Evolutionary conservation across 2,888 invertebrate genomes (phyloP).

Genomic region (Apantesis nais): DNA sequence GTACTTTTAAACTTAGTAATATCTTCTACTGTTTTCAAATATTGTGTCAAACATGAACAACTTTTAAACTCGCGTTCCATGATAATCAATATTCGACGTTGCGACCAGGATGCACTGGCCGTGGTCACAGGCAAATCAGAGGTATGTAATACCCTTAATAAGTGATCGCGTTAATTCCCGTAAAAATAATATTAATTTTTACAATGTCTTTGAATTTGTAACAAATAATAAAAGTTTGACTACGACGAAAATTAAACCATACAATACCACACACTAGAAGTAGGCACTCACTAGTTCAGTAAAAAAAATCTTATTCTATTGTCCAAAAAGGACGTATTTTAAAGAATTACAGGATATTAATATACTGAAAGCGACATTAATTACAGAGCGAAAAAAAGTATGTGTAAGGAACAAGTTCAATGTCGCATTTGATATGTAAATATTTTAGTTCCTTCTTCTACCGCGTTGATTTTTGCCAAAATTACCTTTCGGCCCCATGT

Average conservation of each 20-base stretch:
- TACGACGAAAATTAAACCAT: neutral
- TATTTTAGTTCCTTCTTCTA: neutral
- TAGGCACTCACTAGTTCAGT: neutral
- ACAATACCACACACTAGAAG: neutral
- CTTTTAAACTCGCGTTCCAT: no score
- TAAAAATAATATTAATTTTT: no score
- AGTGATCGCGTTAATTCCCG: no score
- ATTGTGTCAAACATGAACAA: neutral
- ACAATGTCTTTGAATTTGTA: neutral
- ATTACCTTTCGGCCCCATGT: slow-evolving; percentile 7
- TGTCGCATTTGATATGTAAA: neutral
- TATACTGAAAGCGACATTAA: neutral
- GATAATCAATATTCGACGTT: no score
- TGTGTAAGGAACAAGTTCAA: neutral
- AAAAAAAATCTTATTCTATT: neutral
- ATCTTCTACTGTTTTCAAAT: neutral
- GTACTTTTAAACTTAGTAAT: neutral
- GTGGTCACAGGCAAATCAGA: no score
- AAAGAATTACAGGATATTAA: neutral
- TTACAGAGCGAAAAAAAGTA: neutral
- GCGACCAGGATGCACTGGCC: no score
- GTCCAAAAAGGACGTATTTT: neutral
- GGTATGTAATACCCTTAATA: no score
- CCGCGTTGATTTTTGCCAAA: slow-evolving; percentile 14
- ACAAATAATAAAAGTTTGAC: neutral